A percentile compares a stretch with the other conserved stretches of the same genome.
phyloP scores from a whole-genome alignment of 2,888 invertebrate genomes.

The Chalcosyrphus nemorum region DNA sequence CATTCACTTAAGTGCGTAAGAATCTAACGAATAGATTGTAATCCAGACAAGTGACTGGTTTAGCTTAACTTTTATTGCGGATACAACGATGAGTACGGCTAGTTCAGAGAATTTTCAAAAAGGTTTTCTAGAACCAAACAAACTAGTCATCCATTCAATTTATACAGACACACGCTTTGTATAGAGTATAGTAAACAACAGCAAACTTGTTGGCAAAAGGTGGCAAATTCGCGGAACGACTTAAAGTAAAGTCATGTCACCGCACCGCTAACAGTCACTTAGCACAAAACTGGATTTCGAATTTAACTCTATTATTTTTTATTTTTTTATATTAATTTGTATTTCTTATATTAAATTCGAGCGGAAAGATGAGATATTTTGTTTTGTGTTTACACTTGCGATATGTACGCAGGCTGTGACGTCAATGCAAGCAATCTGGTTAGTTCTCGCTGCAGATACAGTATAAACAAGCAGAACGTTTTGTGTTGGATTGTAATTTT shows the following conservation, averaged over 20 bases:
- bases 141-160: not conserved
- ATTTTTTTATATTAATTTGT: not conserved
- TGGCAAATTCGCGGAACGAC: constrained; percentile 40
- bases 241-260: not conserved
- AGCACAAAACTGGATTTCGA: constrained; percentile 18
- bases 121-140: constrained; percentile 6
- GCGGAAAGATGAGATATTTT: constrained; percentile 10
- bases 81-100: constrained; percentile 2
- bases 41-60: not conserved
- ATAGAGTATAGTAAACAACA: not conserved
- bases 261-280: constrained; percentile 19
- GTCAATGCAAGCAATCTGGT: constrained; percentile 45
- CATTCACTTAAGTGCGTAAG: constrained; percentile 5
- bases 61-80: not conserved
- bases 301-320: not conserved
- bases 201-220: constrained; percentile 35
- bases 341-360: not conserved
- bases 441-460: not conserved
- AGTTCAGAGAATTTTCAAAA: constrained; percentile 8
- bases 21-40: not conserved
- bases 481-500: constrained; percentile 25
- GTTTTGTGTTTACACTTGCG: constrained; percentile 28
- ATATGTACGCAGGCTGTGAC: constrained; percentile 40
- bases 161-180: not conserved
- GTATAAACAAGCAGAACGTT: constrained; percentile 1